Evolutionary conservation across 2,888 invertebrate genomes (phyloP), one percentile per base, ranked within the genome.

Genomic region (Geotrupes spiniger): DNA sequence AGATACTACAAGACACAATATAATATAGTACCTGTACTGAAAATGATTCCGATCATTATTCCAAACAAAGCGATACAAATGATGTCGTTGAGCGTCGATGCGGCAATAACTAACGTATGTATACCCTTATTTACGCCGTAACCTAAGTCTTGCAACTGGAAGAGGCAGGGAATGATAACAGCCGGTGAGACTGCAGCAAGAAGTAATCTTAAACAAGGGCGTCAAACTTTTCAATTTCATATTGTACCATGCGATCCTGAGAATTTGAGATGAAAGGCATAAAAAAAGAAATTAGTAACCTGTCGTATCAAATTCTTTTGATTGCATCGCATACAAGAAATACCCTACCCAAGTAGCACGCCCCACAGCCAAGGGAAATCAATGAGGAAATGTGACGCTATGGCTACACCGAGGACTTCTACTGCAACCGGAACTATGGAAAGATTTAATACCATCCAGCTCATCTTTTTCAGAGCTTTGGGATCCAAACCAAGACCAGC

Each of bases 21-120:
- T n/a, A n/a, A n/a, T n/a, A n/a, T n/a, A n/a, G n/a, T n/a, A 82
- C 84, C 81, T 57, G 77, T 74, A 38, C 80, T 76, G 61, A 86
- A 84, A 38, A 85, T 78, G 36, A 84, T 73, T 14, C 84, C 81
- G 40, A 84, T 74, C 41, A 81, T 70, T 26, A 89, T 78, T 12
- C 85, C 83, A 68, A 88, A 90, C 2, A 83, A 72, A 46, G 86
- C 85, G 54, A 89, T 85, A 41, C 88, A 83, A 42, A 87, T 76
- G 40, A 90, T 84, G 69, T 88, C 87, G 64, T 90, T 89, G 49
- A 89, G 76, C 51, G 85, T 84, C 31, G 83, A 77, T 0, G 85
- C 83, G 4, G 85, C 84, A 51, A 84, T 81, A 2, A 89, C 81
- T 40, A 90, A 72, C 0, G 88, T 86, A 29, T 87, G 83, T 25